These are phyloP conservation scores for Halichoerus grypus DNA, from an alignment of 2,113 vertebrate genomes.

Conservation along the genomic window DNA sequence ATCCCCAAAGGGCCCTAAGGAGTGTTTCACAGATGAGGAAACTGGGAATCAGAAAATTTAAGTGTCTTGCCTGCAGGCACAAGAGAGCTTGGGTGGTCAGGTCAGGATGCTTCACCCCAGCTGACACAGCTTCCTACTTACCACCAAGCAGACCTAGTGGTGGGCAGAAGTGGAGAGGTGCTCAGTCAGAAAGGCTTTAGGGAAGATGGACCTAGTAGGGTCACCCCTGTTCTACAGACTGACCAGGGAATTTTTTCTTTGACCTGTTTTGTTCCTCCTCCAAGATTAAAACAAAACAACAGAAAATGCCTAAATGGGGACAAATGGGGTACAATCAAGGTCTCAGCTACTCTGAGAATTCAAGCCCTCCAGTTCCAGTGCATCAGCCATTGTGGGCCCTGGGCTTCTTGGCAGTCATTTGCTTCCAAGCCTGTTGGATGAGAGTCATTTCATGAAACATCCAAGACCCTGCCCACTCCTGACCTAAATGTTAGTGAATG, in stretches of 20 bases:
- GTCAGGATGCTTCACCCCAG: neutral
- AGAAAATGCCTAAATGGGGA: conserved; percentile 19
- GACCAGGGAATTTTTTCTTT: conserved; percentile 32
- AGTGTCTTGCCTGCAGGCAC: neutral
- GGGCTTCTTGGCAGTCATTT: neutral
- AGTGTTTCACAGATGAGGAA: neutral
- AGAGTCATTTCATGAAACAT: conserved; percentile 40
- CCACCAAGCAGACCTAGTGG: neutral
- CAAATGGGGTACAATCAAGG: neutral
- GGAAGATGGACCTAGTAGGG: neutral
- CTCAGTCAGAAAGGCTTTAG: neutral
- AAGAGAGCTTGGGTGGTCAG: neutral
- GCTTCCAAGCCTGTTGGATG: conserved; percentile 18
- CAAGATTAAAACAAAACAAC: conserved; percentile 35
- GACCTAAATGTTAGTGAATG: conserved; percentile 41
- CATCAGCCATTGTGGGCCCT: neutral
- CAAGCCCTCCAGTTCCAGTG: neutral
- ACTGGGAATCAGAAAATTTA: neutral
- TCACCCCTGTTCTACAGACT: neutral
- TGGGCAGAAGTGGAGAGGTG: neutral
- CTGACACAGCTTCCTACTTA: neutral
- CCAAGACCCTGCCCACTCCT: conserved; percentile 27
- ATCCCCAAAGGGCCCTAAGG: neutral
- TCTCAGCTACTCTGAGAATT: conserved; percentile 28
- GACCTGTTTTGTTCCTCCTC: neutral